Evolutionary conservation across 2,888 invertebrate species (phyloP).

Genomic region (Oxystoma pomonae): DNA sequence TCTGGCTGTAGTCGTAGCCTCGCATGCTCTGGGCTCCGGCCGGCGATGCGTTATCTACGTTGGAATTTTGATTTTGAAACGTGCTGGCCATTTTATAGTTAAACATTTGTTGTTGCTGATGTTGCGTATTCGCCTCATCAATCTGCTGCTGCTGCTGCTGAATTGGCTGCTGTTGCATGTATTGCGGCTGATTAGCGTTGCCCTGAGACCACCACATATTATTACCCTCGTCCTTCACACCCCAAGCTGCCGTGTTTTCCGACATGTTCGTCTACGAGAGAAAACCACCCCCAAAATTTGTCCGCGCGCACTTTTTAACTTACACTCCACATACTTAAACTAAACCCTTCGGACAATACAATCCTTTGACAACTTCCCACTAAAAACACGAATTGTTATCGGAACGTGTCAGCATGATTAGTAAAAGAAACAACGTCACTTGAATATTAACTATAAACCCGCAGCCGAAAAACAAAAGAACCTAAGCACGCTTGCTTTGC

Average conservation of each 20-base stretch:
- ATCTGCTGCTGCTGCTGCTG: conserved; percentile 42
- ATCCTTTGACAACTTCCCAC: too few species aligned
- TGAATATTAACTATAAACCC: background rate
- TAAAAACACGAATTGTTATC: background rate
- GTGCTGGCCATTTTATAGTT: conserved; percentile 84
- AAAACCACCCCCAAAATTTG: background rate
- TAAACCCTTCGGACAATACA: background rate
- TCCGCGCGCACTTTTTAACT: background rate
- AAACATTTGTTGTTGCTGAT: conserved; percentile 69
- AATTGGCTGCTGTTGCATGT: conserved; percentile 39
- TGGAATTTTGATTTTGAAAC: conserved; percentile 67
- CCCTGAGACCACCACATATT: conserved; percentile 55
- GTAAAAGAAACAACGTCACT: conserved; percentile 16
- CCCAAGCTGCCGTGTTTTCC: conserved; percentile 63
- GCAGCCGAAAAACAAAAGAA: conserved; percentile 19
- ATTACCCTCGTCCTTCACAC: conserved; percentile 44
- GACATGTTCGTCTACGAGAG: conserved; percentile 47
- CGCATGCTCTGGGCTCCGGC: background rate
- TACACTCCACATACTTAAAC: background rate
- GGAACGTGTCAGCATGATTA: background rate
- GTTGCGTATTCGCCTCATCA: conserved; percentile 54
- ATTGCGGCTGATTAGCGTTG: conserved; percentile 46
- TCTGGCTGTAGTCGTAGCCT: background rate
- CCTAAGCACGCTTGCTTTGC: conserved; percentile 2
- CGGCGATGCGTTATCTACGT: background rate